A percentile compares a stretch with the other conserved stretches of the same genome.
phyloP scores from a whole-genome alignment of 1,140 invertebrate genomes.

The Planococcus citri region DNA sequence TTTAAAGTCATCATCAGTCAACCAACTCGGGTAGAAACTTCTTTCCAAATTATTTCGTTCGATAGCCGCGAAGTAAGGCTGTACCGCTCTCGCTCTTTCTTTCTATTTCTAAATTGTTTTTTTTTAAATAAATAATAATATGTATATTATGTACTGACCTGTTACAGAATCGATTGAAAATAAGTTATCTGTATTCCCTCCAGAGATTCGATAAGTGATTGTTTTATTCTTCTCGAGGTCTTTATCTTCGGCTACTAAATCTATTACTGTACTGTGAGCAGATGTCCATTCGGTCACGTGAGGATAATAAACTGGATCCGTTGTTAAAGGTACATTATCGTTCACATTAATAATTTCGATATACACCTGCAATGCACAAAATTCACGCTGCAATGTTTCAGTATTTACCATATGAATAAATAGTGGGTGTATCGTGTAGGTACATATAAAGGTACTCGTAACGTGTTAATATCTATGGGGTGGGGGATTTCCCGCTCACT shows the following conservation, averaged over 20 bases:
- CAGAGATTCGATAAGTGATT: conserved; percentile 68
- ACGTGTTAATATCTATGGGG: too few species aligned
- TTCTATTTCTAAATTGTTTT: too few species aligned
- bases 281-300: conserved; percentile 70
- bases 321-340: conserved; percentile 82
- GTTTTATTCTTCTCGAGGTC: conserved; percentile 54
- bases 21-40: too few species aligned
- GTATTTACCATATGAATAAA: too few species aligned
- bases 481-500: too few species aligned
- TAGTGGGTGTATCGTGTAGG: too few species aligned
- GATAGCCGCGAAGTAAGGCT: too few species aligned
- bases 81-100: too few species aligned
- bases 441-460: too few species aligned
- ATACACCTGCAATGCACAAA: conserved; percentile 54
- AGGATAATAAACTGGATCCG: conserved; percentile 71
- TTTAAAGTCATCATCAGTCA: too few species aligned
- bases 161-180: conserved; percentile 74
- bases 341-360: conserved; percentile 81
- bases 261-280: conserved; percentile 55
- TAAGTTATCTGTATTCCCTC: conserved; percentile 79
- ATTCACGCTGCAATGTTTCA: neutral
- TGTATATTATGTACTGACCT: conserved; percentile 44
- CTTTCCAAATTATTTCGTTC: too few species aligned
- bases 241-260: conserved; percentile 64
- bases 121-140: too few species aligned